These are phyloP conservation scores for Brachymystax lenok DNA, from an alignment of 2,797 vertebrate species.

Conservation along the genomic window DNA sequence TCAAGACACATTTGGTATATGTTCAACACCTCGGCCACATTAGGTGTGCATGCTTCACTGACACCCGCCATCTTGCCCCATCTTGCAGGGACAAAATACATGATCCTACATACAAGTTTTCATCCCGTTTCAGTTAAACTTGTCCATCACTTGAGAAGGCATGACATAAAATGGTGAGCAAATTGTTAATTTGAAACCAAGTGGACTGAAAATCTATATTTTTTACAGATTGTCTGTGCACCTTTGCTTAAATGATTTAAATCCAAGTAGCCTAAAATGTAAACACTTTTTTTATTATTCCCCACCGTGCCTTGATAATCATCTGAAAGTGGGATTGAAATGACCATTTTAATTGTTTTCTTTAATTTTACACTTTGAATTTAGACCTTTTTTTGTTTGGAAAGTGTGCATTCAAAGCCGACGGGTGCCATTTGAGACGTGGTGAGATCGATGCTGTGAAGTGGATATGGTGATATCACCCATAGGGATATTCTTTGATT, in stretches of 20 bases:
- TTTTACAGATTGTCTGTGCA: not conserved
- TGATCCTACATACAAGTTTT: not conserved
- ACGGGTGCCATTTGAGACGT: not conserved
- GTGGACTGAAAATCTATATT: not conserved
- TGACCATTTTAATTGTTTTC: not conserved
- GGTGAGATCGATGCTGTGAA: not conserved
- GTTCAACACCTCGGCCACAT: not conserved
- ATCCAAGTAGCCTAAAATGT: not conserved
- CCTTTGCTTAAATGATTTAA: conserved; percentile 2
- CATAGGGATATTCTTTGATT: not conserved
- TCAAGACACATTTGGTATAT: not conserved
- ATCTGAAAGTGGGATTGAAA: conserved; percentile 16
- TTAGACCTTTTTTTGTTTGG: not conserved
- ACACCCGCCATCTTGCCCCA: not conserved
- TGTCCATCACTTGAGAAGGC: too few species aligned
- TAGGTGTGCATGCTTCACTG: not conserved
- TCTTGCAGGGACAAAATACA: not conserved
- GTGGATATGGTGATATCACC: not conserved
- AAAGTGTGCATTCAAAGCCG: not conserved
- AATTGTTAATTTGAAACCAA: not conserved
- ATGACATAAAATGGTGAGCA: not conserved
- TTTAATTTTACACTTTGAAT: conserved; percentile 15
- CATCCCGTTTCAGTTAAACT: not conserved
- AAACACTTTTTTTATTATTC: not conserved
- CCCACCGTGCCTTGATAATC: conserved; percentile 42